Evolutionary conservation across 2,797 vertebrate species (phyloP).

Genomic region (Psittacula echo): DNA sequence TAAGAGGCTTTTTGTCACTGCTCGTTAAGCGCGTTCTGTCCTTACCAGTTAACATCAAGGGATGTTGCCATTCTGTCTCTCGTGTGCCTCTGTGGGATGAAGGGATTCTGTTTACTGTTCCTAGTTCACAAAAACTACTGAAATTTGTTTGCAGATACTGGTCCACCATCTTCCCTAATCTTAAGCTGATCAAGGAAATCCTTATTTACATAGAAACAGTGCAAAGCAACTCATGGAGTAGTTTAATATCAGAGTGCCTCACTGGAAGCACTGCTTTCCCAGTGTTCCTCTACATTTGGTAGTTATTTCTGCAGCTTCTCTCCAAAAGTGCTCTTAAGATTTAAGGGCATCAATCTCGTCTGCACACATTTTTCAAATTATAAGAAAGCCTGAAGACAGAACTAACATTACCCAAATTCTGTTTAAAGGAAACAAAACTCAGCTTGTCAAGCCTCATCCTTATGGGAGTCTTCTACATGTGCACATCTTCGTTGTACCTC

Average conservation of each 20-base stretch:
- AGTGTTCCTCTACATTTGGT: not conserved
- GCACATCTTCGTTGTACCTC: not conserved
- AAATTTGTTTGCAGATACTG: rapidly evolving
- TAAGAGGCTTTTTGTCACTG: not conserved
- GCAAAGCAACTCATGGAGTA: rapidly evolving
- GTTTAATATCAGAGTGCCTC: not conserved
- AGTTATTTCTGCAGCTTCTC: not conserved
- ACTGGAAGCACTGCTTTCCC: not conserved
- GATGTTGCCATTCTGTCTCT: not conserved
- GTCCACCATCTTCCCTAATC: not conserved
- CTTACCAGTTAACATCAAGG: not conserved
- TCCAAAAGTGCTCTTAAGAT: not conserved
- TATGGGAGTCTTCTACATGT: not conserved
- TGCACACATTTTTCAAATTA: not conserved
- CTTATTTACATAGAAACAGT: not conserved
- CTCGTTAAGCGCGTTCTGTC: not conserved
- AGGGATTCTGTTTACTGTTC: not conserved
- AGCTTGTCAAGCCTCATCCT: not conserved
- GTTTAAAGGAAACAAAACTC: not conserved
- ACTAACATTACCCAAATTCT: not conserved
- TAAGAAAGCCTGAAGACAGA: not conserved
- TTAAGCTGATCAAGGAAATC: not conserved
- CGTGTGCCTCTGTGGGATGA: rapidly evolving
- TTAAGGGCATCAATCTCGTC: not conserved
- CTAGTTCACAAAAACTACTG: not conserved